A percentile compares a stretch with the other conserved stretches of the same genome.
phyloP scores from a whole-genome alignment of 2,888 invertebrate genomes.

The Celastrina argiolus region DNA sequence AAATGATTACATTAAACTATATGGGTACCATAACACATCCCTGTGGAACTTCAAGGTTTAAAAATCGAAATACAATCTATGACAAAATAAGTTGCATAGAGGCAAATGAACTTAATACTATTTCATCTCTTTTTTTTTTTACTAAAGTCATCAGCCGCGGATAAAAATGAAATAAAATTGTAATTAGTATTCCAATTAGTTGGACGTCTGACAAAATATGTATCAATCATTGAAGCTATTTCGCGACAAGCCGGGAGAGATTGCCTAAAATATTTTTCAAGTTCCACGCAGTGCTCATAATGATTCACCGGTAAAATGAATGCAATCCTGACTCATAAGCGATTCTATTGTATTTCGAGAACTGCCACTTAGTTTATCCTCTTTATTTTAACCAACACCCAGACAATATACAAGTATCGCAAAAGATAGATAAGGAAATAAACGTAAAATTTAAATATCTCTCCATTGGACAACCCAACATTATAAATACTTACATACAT shows the following conservation, averaged over 20 bases:
- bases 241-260: constrained; percentile 55
- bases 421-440: not conserved
- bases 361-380: constrained; percentile 1
- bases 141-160: not conserved
- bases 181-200: not conserved
- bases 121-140: not conserved
- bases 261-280: constrained; percentile 53
- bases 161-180: not conserved
- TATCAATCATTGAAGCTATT: constrained; percentile 24
- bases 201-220: not conserved
- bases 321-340: constrained; percentile 15
- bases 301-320: constrained; percentile 27
- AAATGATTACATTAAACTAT: not conserved
- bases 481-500: too few species aligned
- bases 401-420: not conserved
- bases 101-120: not conserved
- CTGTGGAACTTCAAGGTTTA: too few species aligned
- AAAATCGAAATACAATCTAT: too few species aligned
- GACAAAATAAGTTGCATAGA: not conserved
- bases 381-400: not conserved
- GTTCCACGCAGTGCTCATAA: constrained; percentile 18
- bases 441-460: not conserved
- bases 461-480: too few species aligned
- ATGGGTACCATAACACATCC: too few species aligned
- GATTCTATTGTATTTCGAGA: constrained; percentile 20